Evolutionary conservation across 2,113 vertebrate genomes (phyloP), one percentile per base, ranked within the genome.

Genomic region (Alexandromys fortis): DNA sequence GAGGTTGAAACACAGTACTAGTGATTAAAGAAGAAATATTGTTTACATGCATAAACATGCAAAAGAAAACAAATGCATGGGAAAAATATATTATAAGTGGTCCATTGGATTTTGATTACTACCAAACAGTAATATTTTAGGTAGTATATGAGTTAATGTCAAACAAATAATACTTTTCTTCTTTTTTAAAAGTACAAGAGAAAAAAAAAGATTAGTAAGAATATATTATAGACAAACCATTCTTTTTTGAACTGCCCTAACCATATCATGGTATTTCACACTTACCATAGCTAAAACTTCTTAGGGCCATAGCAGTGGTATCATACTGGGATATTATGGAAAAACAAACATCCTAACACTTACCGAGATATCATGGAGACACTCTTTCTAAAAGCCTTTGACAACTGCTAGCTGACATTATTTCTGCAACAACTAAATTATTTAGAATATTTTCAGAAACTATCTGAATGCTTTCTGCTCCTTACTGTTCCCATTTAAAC

Each of bases 401-500:
- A 55, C 76, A 96, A 55, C 14, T 58, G 24, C 19, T 85, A 75
- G 4, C 8, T 75, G 49, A 65, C 7, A 38, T 81, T 72, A 90
- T 65, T 83, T 70, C n/a, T 68, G 33, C 26, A 68, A 83, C n/a
- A 35, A 17, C 1, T 65, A 86, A 47, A 72, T 30, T 78, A 77
- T 86, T 93, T 55, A 49, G n/a, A 68, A 76, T 91, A 58, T 42
- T 47, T 92, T 38, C 94, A 63, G 61, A 61, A 94, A 68, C 47
- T 85, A 91, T 63, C 7, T 63, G 11, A 95, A 73, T 82, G 72
- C 1, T 38, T 85, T 86, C 35, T 95, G 3, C 10, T 89, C 19
- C 42, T 90, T 92, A 92, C 63, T 47, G 0, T 47, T 78, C 21
- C 16, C 58, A 22, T 85, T 87, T 55, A 95, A 83, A 76, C 70